Conservation (phyloP, 2,113 vertebrate species). For the Phalacrocorax aristotelis region DNA sequence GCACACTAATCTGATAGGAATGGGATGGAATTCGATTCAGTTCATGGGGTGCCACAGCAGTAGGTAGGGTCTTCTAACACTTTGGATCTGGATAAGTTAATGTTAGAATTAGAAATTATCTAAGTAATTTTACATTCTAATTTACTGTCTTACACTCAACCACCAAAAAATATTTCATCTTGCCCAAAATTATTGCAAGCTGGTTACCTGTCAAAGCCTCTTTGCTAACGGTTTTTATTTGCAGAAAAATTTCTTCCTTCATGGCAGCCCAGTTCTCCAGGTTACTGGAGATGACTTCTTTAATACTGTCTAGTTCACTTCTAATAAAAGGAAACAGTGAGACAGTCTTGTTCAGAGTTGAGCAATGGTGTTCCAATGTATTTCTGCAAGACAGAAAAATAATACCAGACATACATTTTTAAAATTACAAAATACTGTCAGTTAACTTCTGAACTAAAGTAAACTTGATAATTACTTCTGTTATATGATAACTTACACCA, state of each 20-base stretch:
- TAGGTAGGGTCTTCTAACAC: not conserved
- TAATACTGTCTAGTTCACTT: slow-evolving; percentile 72
- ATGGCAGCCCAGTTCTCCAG: slow-evolving; percentile 73
- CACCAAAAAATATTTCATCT: not conserved
- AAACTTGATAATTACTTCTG: not conserved
- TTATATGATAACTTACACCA: not conserved
- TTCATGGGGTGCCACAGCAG: not conserved
- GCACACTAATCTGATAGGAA: not conserved
- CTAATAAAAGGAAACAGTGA: slow-evolving; percentile 70
- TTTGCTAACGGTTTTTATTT: slow-evolving; percentile 69
- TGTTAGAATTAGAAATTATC: not conserved
- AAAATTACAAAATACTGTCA: not conserved
- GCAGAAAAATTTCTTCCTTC: slow-evolving; percentile 70
- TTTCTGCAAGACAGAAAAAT: slow-evolving; percentile 67
- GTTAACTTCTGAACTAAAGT: not conserved
- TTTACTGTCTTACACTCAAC: not conserved
- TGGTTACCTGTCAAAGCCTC: slow-evolving; percentile 70
- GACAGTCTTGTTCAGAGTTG: slow-evolving; percentile 69
- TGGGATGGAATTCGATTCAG: not conserved
- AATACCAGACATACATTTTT: not conserved
- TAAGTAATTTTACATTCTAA: not conserved
- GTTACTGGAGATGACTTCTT: slow-evolving; percentile 73
- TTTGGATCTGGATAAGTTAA: not conserved
- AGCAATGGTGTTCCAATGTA: slow-evolving; percentile 66
- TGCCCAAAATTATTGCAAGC: not conserved